Evolutionary conservation across 2,797 vertebrate genomes (phyloP).

Genomic region (Monodelphis domestica): DNA sequence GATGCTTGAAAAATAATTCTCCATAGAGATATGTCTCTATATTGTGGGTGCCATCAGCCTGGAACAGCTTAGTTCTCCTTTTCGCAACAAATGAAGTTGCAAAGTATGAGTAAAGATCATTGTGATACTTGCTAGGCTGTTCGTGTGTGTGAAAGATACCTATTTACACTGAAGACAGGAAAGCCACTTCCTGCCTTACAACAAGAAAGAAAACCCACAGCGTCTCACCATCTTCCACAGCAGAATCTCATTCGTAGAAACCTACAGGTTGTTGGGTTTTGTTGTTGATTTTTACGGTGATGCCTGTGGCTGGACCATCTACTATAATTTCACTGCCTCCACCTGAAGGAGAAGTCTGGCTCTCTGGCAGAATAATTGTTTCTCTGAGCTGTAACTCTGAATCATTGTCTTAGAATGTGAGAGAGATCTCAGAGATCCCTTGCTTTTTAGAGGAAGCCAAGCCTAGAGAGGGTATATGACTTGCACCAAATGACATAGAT

Average conservation of each 20-base stretch:
- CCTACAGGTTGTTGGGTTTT: too few relatives aligned
- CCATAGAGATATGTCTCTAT: slow-evolving; percentile 31
- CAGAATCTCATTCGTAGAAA: too few relatives aligned
- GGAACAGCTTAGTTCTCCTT: neutral
- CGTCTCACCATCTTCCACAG: neutral
- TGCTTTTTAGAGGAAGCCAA: neutral
- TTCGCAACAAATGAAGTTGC: neutral
- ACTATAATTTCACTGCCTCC: neutral
- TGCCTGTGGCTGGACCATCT: neutral
- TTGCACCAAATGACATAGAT: neutral
- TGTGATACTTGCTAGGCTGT: neutral
- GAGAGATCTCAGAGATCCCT: neutral
- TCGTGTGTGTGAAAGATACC: neutral
- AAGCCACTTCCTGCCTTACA: slow-evolving; percentile 1
- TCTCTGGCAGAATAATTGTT: neutral
- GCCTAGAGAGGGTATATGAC: neutral
- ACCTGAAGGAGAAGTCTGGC: neutral
- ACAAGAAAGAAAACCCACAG: fast-evolving
- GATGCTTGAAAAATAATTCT: neutral
- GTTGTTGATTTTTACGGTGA: neutral
- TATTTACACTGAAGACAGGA: neutral
- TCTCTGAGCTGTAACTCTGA: neutral
- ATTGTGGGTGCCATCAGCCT: neutral
- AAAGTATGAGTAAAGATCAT: neutral
- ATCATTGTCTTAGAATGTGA: neutral